Conservation (phyloP, 2,113 vertebrate genomes). For the Pungitius pungitius region DNA sequence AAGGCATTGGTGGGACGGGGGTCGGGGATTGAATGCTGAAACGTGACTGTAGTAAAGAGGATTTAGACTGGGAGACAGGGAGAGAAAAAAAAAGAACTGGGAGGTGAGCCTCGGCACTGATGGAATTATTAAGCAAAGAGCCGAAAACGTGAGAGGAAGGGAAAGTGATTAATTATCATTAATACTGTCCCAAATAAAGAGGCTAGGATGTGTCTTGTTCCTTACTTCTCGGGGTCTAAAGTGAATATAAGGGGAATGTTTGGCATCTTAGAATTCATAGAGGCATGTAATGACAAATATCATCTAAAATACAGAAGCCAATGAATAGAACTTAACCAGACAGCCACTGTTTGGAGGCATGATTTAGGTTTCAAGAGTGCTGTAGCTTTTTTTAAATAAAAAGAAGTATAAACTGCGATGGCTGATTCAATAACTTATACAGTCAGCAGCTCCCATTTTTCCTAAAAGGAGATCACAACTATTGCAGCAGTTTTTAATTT, state of each 20-base stretch:
- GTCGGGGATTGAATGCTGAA: constrained; percentile 47
- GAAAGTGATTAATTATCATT: constrained; percentile 34
- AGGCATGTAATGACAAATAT: background rate
- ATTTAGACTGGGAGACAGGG: constrained; percentile 45
- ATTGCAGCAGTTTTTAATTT: constrained; percentile 45
- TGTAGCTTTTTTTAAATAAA: background rate
- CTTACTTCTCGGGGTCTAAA: constrained; percentile 13
- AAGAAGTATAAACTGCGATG: constrained; percentile 1
- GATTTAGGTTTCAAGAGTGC: background rate
- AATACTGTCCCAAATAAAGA: constrained; percentile 45
- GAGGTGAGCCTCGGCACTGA: constrained; percentile 37
- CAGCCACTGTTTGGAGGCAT: background rate
- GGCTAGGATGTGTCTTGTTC: constrained; percentile 21
- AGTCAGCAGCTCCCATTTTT: constrained; percentile 16
- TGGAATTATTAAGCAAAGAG: constrained; percentile 50
- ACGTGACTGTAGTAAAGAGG: constrained; percentile 65
- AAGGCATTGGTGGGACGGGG: constrained; percentile 27
- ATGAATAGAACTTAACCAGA: background rate
- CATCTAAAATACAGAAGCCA: background rate
- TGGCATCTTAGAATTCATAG: background rate
- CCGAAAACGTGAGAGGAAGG: constrained; percentile 23
- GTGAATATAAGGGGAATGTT: background rate
- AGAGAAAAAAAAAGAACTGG: constrained; percentile 51
- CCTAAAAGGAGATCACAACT: background rate
- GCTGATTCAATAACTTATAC: constrained; percentile 16